Percentiles rank a stretch among this genome's conserved stretches.
Conservation (phyloP, 2,113 vertebrate genomes). For the Periophthalmus modestus region DNA sequence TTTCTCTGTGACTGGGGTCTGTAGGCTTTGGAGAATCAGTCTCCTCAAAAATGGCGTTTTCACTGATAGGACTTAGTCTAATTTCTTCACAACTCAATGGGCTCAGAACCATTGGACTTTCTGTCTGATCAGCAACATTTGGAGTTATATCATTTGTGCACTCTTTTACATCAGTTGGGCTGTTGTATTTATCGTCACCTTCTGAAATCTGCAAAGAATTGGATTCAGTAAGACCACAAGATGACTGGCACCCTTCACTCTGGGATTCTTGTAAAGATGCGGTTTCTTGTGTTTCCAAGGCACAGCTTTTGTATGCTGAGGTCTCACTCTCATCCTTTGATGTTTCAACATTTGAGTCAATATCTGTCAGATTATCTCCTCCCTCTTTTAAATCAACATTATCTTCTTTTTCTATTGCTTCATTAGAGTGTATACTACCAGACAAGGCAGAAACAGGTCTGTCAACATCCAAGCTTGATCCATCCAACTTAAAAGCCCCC, state of each 20-base stretch:
- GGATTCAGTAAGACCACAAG: slow-evolving; percentile 40
- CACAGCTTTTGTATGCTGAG: slow-evolving; percentile 39
- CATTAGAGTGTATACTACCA: slow-evolving; percentile 24
- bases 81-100: slow-evolving; percentile 32
- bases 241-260: slow-evolving; percentile 29
- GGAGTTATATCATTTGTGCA: slow-evolving; percentile 40
- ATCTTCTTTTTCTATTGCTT: slow-evolving; percentile 22
- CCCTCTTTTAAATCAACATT: slow-evolving; percentile 5
- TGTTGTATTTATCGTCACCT: slow-evolving; percentile 24
- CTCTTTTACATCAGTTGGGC: slow-evolving; percentile 37
- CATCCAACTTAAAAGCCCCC: slow-evolving; percentile 86
- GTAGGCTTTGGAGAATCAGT: slow-evolving; percentile 26
- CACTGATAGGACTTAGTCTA: slow-evolving; percentile 55
- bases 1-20: slow-evolving; percentile 86
- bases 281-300: slow-evolving; percentile 25
- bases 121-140: background rate
- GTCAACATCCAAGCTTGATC: slow-evolving; percentile 35
- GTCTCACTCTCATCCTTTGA: slow-evolving; percentile 28
- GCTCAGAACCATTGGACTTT: slow-evolving; percentile 11
- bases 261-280: slow-evolving; percentile 40
- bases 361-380: slow-evolving; percentile 24
- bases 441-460: slow-evolving; percentile 26
- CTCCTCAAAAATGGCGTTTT: slow-evolving; percentile 45
- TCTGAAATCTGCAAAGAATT: slow-evolving; percentile 39
- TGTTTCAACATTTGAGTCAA: slow-evolving; percentile 13